Evolutionary conservation across 1,140 invertebrate genomes (phyloP).

Genomic region (Drosophila serrata): DNA sequence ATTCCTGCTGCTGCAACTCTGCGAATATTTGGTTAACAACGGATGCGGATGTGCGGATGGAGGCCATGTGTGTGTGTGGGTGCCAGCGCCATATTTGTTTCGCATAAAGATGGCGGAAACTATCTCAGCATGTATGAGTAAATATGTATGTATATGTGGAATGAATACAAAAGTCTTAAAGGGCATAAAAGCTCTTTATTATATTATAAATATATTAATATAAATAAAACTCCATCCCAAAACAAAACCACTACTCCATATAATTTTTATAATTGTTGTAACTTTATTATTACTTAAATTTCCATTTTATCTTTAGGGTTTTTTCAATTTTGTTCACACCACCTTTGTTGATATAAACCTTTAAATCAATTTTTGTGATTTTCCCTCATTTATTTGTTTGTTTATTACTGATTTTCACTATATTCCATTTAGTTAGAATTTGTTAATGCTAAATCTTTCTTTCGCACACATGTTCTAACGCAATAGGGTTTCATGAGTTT

Average conservation of each 20-base stretch:
- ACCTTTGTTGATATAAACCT: constrained; percentile 30
- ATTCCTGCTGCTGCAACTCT: constrained; percentile 26
- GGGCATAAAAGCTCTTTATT: constrained; percentile 6
- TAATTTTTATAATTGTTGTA: constrained; percentile 68
- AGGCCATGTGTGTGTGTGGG: constrained; percentile 26
- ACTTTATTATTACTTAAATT: constrained; percentile 80
- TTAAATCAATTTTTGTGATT: constrained; percentile 25
- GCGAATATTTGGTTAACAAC: constrained; percentile 67
- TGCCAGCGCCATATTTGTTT: constrained; percentile 60
- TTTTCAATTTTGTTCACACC: constrained; percentile 12
- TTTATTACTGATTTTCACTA: constrained; percentile 47
- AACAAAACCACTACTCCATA: not conserved
- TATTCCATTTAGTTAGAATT: constrained; percentile 51
- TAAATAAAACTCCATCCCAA: not conserved
- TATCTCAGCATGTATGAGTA: constrained; percentile 16
- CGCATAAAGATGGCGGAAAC: constrained; percentile 31
- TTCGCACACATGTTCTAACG: constrained; percentile 59
- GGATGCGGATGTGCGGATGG: constrained; percentile 5
- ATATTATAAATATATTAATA: too few species aligned
- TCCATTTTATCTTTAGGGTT: constrained; percentile 51
- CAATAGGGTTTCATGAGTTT: constrained; percentile 62
- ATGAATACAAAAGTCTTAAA: constrained; percentile 35
- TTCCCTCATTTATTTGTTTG: constrained; percentile 46
- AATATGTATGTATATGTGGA: not conserved
- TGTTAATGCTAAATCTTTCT: constrained; percentile 41